These are phyloP conservation scores for Dasyurus viverrinus DNA, from an alignment of 2,113 vertebrate species.

Conservation along the genomic window DNA sequence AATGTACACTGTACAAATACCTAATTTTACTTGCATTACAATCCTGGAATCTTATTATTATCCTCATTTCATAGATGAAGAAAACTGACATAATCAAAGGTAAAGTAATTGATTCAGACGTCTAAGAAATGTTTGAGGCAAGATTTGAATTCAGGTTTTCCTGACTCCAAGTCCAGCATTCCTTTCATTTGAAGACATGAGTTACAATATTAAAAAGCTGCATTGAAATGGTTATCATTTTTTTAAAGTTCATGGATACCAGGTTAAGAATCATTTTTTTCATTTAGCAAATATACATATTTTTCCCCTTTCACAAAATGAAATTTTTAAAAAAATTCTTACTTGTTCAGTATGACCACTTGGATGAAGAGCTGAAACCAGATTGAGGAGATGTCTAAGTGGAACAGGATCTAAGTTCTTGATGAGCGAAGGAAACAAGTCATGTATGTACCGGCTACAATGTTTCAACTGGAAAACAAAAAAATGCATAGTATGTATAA, in stretches of 20 bases:
- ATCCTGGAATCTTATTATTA: not conserved
- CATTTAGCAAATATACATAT: not conserved
- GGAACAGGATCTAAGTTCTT: conserved; percentile 99
- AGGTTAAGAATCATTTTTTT: not conserved
- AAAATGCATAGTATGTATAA: conserved; percentile 58
- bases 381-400: conserved; percentile 96
- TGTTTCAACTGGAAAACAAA: conserved; percentile 92
- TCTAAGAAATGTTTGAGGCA: not conserved
- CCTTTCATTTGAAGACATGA: not conserved
- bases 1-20: not conserved
- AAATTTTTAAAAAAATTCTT: conserved; percentile 48
- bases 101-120: not conserved
- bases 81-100: not conserved
- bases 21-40: not conserved
- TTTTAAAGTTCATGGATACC: not conserved
- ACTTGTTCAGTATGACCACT: conserved; percentile 99
- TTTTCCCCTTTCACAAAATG: not conserved
- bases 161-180: not conserved
- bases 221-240: not conserved
- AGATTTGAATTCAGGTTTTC: not conserved
- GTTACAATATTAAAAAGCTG: not conserved
- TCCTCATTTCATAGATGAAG: not conserved
- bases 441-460: conserved; percentile 99
- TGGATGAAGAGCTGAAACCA: conserved; percentile 97
- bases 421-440: conserved; percentile 98